Percentiles rank a stretch among this genome's conserved stretches.
These are phyloP conservation scores for Brachyistius frenatus DNA, from an alignment of 2,113 vertebrate genomes.

Conservation along the genomic window DNA sequence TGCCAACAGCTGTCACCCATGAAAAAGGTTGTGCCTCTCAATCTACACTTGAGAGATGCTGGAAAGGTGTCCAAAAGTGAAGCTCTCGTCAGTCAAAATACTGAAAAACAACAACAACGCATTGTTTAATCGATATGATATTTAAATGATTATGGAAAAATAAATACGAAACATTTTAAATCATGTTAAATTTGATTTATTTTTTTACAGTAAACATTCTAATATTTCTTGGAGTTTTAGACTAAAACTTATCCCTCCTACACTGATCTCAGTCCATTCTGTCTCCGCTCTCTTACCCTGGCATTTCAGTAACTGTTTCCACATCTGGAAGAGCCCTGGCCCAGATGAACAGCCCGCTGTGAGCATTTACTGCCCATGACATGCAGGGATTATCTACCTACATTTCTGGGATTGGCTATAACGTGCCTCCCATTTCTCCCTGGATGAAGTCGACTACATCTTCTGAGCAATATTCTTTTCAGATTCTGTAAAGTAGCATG, in stretches of 20 bases:
- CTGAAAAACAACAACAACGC: no score
- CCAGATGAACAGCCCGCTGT: constrained; percentile 72
- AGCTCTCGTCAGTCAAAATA: no score
- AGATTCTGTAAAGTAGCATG: not conserved
- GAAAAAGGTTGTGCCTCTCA: no score
- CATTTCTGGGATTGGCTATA: constrained; percentile 61
- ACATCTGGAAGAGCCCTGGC: constrained; percentile 78
- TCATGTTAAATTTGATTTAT: not conserved
- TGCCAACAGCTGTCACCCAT: no score
- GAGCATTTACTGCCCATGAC: constrained; percentile 80
- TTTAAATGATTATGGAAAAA: no score
- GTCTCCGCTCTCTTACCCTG: not conserved
- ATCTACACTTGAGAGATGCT: no score
- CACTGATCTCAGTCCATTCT: not conserved
- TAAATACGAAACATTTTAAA: no score
- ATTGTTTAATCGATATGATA: no score
- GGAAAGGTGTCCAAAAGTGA: no score
- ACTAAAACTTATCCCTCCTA: not conserved
- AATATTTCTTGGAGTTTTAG: not conserved
- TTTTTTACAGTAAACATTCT: not conserved
- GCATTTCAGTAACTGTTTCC: constrained; percentile 76
- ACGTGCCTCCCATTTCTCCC: constrained; percentile 44
- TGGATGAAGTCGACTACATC: constrained; percentile 38
- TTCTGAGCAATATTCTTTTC: constrained; percentile 16
- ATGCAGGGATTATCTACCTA: constrained; percentile 78